These are phyloP conservation scores for Kryptolebias marmoratus DNA, from an alignment of 2,113 vertebrate species.

Conservation along the genomic window DNA sequence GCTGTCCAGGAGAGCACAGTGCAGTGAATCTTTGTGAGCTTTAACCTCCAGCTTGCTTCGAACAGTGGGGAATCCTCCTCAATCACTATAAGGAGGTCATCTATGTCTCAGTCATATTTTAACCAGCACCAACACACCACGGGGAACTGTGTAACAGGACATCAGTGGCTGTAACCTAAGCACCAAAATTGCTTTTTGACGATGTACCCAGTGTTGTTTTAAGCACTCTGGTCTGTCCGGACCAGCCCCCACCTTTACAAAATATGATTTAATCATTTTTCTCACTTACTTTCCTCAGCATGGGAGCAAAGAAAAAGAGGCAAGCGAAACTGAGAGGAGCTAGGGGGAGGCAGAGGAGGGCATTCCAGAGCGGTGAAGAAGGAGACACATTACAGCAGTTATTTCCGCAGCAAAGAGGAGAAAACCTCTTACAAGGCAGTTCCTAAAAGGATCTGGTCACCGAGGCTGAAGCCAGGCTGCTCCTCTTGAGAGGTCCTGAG, in stretches of 20 bases:
- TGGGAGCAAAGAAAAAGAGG: constrained; percentile 58
- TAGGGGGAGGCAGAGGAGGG: constrained; percentile 38
- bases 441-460: constrained; percentile 70
- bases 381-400: constrained; percentile 71
- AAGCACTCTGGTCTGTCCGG: constrained; percentile 72
- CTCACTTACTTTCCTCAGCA: constrained; percentile 86
- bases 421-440: constrained; percentile 69
- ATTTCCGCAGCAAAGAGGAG: constrained; percentile 70
- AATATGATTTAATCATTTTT: constrained; percentile 83
- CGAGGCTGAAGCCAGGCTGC: constrained; percentile 60
- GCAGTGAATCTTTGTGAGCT: constrained; percentile 81
- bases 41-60: constrained; percentile 74
- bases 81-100: constrained; percentile 84
- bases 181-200: constrained; percentile 83
- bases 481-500: constrained; percentile 70
- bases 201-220: constrained; percentile 81
- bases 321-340: constrained; percentile 40
- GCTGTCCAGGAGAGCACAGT: constrained; percentile 83
- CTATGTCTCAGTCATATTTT: constrained; percentile 85
- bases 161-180: constrained; percentile 83
- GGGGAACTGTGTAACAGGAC: constrained; percentile 81
- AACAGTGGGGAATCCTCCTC: constrained; percentile 88
- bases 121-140: constrained; percentile 77
- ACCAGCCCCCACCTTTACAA: constrained; percentile 45
- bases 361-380: constrained; percentile 80